Percentiles rank a stretch among this genome's conserved stretches.
Conservation (phyloP, 2,113 vertebrate genomes). For the Aegotheles bennettii region DNA sequence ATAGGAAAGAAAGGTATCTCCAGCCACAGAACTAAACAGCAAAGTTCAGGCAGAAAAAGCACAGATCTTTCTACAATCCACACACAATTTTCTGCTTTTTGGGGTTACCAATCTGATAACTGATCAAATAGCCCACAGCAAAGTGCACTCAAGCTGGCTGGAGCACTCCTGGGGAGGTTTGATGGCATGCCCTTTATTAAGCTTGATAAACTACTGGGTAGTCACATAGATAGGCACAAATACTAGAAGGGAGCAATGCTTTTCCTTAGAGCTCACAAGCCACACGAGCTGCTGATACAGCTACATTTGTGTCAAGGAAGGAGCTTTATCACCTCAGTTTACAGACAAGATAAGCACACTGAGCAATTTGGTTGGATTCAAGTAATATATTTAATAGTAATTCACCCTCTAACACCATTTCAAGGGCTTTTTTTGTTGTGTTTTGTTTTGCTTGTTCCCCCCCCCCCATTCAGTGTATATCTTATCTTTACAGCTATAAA, state of each 20-base stretch:
- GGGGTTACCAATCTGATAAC: rapidly evolving
- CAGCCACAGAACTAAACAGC: neutral
- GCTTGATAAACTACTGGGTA: neutral
- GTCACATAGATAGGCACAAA: neutral
- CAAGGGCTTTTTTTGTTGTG: neutral
- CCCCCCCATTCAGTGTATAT: neutral
- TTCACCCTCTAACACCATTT: neutral
- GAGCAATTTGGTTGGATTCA: neutral
- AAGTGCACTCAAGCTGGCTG: neutral
- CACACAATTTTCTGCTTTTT: neutral
- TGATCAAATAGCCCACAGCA: rapidly evolving
- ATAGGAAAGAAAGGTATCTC: neutral
- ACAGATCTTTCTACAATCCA: neutral
- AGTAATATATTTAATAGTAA: neutral
- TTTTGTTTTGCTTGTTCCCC: too few species aligned
- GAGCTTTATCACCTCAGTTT: neutral
- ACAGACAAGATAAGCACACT: neutral
- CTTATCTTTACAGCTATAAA: neutral
- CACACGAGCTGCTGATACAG: neutral
- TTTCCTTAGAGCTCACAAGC: neutral
- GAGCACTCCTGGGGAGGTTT: neutral
- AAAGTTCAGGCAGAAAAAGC: neutral
- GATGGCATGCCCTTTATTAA: neutral
- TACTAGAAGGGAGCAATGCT: neutral
- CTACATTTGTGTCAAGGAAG: neutral